A percentile compares a stretch with the other conserved stretches of the same genome.
These are phyloP conservation scores for Bagarius yarrelli DNA, from an alignment of 2,113 vertebrate species.

Conservation along the genomic window DNA sequence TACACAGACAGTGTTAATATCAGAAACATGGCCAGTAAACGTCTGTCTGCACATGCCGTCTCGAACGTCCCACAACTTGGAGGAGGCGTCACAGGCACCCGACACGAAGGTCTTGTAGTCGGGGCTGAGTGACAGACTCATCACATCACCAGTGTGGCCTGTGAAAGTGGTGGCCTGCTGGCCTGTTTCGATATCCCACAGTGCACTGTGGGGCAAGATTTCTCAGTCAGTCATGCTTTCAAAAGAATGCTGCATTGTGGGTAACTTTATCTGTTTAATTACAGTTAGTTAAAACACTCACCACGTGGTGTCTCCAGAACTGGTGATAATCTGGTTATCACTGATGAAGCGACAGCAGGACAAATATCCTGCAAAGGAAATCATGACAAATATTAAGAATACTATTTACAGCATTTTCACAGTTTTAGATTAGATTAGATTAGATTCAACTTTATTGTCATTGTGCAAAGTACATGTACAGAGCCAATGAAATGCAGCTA, in stretches of 20 bases:
- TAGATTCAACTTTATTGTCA: too few relatives aligned
- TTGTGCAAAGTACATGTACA: too few relatives aligned
- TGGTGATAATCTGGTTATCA: slow-evolving; percentile 95
- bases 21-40: slow-evolving; percentile 90
- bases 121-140: slow-evolving; percentile 93
- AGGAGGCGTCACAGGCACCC: slow-evolving; percentile 94
- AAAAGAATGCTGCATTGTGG: not conserved
- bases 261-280: not conserved
- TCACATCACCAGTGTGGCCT: slow-evolving; percentile 94
- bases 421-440: too few relatives aligned
- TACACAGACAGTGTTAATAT: slow-evolving; percentile 94
- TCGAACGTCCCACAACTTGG: slow-evolving; percentile 95
- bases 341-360: slow-evolving; percentile 96
- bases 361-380: slow-evolving; percentile 80
- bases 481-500: too few relatives aligned
- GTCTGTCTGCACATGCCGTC: slow-evolving; percentile 97
- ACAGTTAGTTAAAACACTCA: slow-evolving; percentile 63
- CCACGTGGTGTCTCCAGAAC: slow-evolving; percentile 96
- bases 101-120: slow-evolving; percentile 93
- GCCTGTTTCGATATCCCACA: slow-evolving; percentile 97
- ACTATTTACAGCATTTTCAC: not conserved
- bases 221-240: not conserved
- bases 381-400: not conserved
- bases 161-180: slow-evolving; percentile 90
- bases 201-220: slow-evolving; percentile 70